Evolutionary conservation across 2,113 vertebrate species (phyloP), one percentile per base, ranked within the genome.

Genomic region (Fregetta grallaria): DNA sequence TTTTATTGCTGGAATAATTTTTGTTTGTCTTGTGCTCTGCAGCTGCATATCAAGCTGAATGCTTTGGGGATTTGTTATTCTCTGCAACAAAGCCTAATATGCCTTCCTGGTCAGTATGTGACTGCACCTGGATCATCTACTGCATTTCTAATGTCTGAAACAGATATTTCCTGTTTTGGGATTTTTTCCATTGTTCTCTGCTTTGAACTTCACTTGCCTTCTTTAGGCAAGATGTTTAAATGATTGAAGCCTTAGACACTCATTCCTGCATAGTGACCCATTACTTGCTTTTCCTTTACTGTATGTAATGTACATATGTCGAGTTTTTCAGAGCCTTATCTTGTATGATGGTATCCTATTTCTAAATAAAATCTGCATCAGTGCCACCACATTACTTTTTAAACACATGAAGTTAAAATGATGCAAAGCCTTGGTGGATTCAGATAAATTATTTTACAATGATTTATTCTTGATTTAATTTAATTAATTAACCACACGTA

Each of bases 101-200:
- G 67, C 94, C 91, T 97, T 98, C 94, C 96, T 96, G 75, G 92
- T 97, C 94, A 95, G 92, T 96, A 88, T 96, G 63, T 85, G 78
- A 50, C 79, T 62, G 79, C 97, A 98, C 97, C 97, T 98, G 98
- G 95, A 70, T 81, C 72, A 91, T 97, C 93, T 89, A 71, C 80
- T 88, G 50, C 52, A 61, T 86, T 83, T 96, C 89, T 95, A 96
- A 97, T 83, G 95, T 47, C 85, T 94, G 50, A 79, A 94, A 88
- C 97, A 98, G 97, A 97, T 65, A 95, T 93, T 98, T 98, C 98
- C 98, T 98, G 97, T 97, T 98, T 98, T 97, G 92, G 63, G 75
- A 94, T 79, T 82, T 52, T 94, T 87, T n/a, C 96, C 72, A 94
- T 97, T 97, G 97, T 97, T 97, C 92, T 96, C 86, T 58, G 38